A percentile compares a stretch with the other conserved stretches of the same genome.
phyloP scores from a whole-genome alignment of 2,888 invertebrate genomes.

The Lepidonotus clava region DNA sequence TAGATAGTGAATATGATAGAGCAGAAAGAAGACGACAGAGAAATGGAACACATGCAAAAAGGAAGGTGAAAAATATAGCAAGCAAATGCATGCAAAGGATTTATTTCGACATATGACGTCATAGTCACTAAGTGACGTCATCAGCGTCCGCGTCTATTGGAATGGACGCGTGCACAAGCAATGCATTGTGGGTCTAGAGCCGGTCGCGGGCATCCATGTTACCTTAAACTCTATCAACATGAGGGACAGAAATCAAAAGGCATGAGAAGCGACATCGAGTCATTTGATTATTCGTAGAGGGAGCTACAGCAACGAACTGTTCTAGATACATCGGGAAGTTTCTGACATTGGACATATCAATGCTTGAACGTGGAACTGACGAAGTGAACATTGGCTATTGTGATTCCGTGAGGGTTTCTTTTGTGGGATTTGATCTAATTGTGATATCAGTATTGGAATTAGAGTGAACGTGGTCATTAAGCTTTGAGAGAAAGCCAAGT shows the following conservation, averaged over 20 bases:
- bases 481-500: background rate
- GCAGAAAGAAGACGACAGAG: background rate
- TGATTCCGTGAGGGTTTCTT: background rate
- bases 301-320: background rate
- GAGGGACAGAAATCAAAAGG: constrained; percentile 10
- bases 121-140: background rate
- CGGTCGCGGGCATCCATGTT: constrained; percentile 43
- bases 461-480: background rate
- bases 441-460: background rate
- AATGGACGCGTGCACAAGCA: constrained; percentile 45
- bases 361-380: background rate
- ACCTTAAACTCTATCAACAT: constrained; percentile 33
- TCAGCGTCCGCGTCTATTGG: background rate
- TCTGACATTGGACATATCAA: background rate
- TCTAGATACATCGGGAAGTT: background rate
- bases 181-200: constrained; percentile 50
- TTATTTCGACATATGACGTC: background rate
- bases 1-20: too few relatives aligned
- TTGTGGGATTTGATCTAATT: background rate
- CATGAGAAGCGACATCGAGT: constrained; percentile 10
- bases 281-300: background rate
- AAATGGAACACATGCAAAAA: background rate
- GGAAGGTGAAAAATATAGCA: background rate
- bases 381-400: background rate
- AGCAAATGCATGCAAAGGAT: background rate